Percentiles rank a stretch among this genome's conserved stretches.
phyloP scores from a whole-genome alignment of 2,113 vertebrate species.

The Tympanuchus pallidicinctus region DNA sequence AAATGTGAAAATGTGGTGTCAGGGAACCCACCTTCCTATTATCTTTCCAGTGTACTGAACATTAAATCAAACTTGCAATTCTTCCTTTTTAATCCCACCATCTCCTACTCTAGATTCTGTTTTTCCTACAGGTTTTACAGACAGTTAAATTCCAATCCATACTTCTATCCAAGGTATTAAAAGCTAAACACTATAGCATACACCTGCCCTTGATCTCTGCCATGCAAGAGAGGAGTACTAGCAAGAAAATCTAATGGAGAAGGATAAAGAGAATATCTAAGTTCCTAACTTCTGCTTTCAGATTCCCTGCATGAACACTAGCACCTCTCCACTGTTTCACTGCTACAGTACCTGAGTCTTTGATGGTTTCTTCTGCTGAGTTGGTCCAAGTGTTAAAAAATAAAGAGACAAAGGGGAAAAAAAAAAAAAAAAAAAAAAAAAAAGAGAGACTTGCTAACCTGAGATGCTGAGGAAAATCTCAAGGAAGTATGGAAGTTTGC shows the following conservation, averaged over 20 bases:
- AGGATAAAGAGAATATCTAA: background rate
- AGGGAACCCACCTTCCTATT: background rate
- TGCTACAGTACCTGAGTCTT: background rate
- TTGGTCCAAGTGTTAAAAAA: conserved; percentile 2
- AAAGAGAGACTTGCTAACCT: background rate
- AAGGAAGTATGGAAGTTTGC: background rate
- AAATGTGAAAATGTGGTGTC: background rate
- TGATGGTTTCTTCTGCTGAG: background rate
- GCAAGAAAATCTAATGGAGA: background rate
- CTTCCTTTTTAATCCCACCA: background rate
- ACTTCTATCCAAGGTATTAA: background rate
- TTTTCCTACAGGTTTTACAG: background rate
- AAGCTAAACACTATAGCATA: background rate
- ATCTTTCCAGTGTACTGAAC: background rate
- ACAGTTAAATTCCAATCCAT: background rate
- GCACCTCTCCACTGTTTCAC: background rate
- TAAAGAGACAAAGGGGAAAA: background rate
- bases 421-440: accelerated
- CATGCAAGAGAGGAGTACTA: background rate
- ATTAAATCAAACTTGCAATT: background rate
- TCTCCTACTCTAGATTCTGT: background rate
- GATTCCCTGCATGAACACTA: background rate
- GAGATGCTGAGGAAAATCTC: background rate
- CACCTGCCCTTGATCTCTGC: background rate
- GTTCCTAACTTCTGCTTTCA: background rate